Percentiles rank a stretch among this genome's conserved stretches.
Evolutionary conservation across 2,797 vertebrate genomes (phyloP).

Genomic region (Trichosurus vulpecula): DNA sequence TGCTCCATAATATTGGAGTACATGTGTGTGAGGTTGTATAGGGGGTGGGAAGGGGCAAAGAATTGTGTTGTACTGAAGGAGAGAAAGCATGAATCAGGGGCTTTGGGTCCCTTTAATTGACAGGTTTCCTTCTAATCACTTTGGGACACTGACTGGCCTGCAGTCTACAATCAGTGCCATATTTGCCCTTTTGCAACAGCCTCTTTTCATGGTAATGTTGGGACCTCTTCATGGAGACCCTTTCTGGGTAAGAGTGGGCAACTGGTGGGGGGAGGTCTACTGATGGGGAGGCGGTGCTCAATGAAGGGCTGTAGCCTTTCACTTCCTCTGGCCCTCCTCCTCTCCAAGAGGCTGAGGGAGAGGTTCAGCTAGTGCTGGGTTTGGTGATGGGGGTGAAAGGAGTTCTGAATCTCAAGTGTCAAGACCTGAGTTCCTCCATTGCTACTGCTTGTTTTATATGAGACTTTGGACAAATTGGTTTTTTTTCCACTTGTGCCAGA

Average conservation of each 20-base stretch:
- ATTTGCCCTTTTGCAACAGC: constrained; percentile 92
- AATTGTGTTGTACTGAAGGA: background rate
- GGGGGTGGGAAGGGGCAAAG: background rate
- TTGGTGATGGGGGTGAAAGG: background rate
- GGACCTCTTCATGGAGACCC: constrained; percentile 87
- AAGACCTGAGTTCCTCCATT: background rate
- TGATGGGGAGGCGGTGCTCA: background rate
- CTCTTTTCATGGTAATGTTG: constrained; percentile 91
- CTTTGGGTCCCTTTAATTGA: background rate
- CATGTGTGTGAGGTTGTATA: background rate
- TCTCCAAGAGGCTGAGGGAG: background rate
- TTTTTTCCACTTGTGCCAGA: background rate
- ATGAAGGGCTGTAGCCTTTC: background rate
- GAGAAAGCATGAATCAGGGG: background rate
- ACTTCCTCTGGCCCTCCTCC: background rate
- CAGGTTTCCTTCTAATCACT: constrained; percentile 94
- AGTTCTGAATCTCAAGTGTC: background rate
- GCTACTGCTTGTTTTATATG: background rate
- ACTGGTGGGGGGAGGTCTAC: background rate
- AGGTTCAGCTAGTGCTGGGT: background rate
- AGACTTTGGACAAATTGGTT: background rate
- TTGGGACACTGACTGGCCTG: constrained; percentile 93
- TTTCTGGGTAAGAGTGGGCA: constrained; percentile 87
- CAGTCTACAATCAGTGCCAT: constrained; percentile 94
- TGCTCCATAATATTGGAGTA: background rate